phyloP scores from a whole-genome alignment of 2,888 invertebrate genomes.

The Dasypogon diadema region DNA sequence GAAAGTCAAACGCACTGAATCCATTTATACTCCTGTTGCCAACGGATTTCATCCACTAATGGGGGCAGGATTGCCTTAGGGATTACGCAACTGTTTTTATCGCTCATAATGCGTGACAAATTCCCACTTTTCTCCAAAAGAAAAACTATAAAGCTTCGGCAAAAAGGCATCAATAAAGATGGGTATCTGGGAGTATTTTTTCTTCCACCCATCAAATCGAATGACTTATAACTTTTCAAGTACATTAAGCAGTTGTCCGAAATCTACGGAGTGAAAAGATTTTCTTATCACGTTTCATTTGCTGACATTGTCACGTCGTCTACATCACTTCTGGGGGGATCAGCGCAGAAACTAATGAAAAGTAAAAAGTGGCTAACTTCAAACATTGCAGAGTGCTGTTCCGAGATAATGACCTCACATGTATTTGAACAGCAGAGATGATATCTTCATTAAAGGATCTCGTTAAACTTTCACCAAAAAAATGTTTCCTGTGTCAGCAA shows the following conservation, averaged over 20 bases:
- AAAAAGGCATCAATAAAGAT: not conserved
- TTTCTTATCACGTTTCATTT: not conserved
- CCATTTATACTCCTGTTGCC: not conserved
- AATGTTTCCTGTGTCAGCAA: not conserved
- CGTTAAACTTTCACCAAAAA: not conserved
- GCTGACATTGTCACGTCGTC: not conserved
- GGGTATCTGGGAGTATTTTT: not conserved
- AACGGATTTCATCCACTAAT: not conserved
- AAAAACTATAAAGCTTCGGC: not conserved
- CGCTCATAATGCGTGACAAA: not conserved
- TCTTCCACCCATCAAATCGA: not conserved
- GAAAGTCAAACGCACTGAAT: not conserved
- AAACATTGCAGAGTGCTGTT: not conserved
- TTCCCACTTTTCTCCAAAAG: not conserved
- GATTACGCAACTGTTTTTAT: not conserved
- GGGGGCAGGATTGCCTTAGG: not conserved
- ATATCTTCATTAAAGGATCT: not conserved
- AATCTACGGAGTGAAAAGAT: not conserved
- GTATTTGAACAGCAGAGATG: not conserved
- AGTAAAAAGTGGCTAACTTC: constrained; percentile 1
- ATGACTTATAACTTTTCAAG: not conserved
- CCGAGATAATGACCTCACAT: not conserved
- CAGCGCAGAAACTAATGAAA: not conserved
- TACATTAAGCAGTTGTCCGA: not conserved
- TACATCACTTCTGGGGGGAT: not conserved